phyloP scores from a whole-genome alignment of 2,888 invertebrate species.

The Chalcis sispes region DNA sequence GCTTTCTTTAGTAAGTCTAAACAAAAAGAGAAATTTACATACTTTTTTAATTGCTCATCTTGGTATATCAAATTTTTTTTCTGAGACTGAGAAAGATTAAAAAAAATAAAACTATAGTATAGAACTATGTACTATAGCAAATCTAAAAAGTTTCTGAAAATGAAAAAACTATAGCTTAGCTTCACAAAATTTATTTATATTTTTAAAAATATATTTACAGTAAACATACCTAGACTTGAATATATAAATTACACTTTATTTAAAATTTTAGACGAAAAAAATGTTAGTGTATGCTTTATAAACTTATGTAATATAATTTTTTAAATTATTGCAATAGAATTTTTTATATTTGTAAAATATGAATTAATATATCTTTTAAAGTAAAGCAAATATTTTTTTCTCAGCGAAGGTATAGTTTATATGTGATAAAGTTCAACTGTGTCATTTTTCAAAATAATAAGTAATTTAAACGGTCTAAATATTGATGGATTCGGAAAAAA shows the following conservation, averaged over 20 bases:
- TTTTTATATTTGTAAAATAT: too few relatives aligned
- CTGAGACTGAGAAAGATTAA: slow-evolving; percentile 40
- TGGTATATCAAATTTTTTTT: slow-evolving; percentile 46
- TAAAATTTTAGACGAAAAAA: too few relatives aligned
- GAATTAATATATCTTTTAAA: background rate
- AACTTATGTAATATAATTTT: too few relatives aligned
- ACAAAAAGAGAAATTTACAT: slow-evolving; percentile 47
- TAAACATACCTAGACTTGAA: too few relatives aligned
- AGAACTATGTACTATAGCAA: slow-evolving; percentile 19
- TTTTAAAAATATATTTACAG: slow-evolving; percentile 27
- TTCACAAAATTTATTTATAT: slow-evolving; percentile 23
- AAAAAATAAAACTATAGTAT: slow-evolving; percentile 33
- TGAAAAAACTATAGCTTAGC: slow-evolving; percentile 21
- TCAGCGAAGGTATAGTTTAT: background rate
- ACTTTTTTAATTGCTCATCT: slow-evolving; percentile 53
- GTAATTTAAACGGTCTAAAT: slow-evolving; percentile 16
- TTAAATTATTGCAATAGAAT: too few relatives aligned
- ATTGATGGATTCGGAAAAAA: slow-evolving; percentile 10
- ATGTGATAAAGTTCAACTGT: background rate
- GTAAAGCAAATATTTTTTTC: slow-evolving; percentile 5
- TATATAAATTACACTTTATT: too few relatives aligned
- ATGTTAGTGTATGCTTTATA: too few relatives aligned
- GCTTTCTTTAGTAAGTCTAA: slow-evolving; percentile 48
- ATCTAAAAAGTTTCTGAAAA: slow-evolving; percentile 3
- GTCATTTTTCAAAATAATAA: slow-evolving; percentile 4